These are phyloP conservation scores for Mionectes olivaceus DNA, from an alignment of 2,797 vertebrate genomes.

Conservation along the genomic window DNA sequence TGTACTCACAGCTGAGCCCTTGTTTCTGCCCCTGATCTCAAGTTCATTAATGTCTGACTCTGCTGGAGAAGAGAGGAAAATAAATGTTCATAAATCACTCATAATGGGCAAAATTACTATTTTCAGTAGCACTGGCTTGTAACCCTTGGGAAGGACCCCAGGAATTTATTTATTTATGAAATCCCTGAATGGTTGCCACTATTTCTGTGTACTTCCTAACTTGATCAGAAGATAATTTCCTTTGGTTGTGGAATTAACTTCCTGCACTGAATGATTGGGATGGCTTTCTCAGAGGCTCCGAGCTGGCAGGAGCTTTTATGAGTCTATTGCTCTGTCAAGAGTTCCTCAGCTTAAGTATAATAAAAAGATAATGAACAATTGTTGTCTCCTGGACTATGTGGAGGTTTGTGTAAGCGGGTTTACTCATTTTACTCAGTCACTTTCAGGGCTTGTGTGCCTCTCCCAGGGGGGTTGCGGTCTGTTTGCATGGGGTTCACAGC, in stretches of 20 bases:
- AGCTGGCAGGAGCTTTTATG: neutral
- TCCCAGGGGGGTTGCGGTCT: neutral
- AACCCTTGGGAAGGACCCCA: neutral
- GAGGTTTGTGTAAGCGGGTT: neutral
- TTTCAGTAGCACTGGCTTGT: neutral
- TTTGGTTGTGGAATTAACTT: neutral
- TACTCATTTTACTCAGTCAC: neutral
- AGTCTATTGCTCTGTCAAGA: neutral
- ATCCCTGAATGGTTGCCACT: neutral
- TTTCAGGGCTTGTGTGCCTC: neutral
- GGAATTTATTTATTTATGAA: slow-evolving; percentile 10
- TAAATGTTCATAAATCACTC: neutral
- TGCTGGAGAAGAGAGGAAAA: neutral
- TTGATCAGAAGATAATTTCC: neutral
- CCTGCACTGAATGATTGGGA: neutral
- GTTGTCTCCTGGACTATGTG: neutral
- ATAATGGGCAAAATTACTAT: neutral
- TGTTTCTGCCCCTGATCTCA: neutral
- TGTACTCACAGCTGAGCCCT: neutral
- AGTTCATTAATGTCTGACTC: neutral
- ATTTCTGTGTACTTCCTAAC: neutral
- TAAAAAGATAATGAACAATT: neutral
- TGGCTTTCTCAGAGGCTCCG: neutral
- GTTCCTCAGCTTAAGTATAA: neutral
- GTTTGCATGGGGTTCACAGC: neutral